Percentiles rank a stretch among this genome's conserved stretches.
phyloP scores from a whole-genome alignment of 2,113 vertebrate species.

The Stictonetta naevosa region DNA sequence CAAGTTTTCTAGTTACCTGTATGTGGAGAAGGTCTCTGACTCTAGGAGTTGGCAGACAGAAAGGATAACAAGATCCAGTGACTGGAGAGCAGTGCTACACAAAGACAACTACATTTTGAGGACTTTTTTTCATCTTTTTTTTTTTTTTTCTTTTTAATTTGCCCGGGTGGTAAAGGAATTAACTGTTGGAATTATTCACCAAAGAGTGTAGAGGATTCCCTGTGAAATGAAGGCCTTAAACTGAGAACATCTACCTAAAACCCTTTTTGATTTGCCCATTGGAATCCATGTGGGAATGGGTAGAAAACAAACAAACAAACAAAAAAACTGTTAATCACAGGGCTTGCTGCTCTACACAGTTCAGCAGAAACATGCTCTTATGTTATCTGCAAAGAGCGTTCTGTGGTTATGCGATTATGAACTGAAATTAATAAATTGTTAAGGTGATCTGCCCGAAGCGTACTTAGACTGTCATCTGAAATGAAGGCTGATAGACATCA shows the following conservation, averaged over 20 bases:
- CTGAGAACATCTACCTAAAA: background rate
- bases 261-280: background rate
- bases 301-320: background rate
- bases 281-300: background rate
- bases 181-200: background rate
- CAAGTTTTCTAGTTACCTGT: background rate
- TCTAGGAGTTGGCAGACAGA: background rate
- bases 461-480: background rate
- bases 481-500: background rate
- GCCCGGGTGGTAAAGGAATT: background rate
- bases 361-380: background rate
- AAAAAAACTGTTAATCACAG: background rate
- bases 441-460: background rate
- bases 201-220: background rate
- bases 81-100: background rate
- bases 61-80: background rate
- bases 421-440: slow-evolving; percentile 31
- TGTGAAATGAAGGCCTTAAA: background rate
- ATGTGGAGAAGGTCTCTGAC: background rate
- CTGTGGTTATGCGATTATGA: background rate
- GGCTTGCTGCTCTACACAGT: background rate
- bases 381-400: background rate
- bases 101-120: background rate
- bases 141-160: background rate
- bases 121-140: background rate